Evolutionary conservation across 2,797 vertebrate genomes (phyloP), one percentile per base, ranked within the genome.

Genomic region (Cuniculus paca): DNA sequence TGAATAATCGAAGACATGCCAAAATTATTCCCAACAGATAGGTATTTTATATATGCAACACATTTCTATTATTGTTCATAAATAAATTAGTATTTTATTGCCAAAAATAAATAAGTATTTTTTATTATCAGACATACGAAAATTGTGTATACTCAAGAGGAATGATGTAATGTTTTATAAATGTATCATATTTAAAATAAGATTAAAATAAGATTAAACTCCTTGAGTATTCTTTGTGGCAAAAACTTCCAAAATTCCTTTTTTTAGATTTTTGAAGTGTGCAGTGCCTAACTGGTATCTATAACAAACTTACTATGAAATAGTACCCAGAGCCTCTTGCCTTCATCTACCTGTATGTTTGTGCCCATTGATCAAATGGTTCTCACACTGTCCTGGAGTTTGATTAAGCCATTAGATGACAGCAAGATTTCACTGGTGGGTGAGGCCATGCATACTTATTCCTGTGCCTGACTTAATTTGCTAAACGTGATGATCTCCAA

Each of bases 51-150:
- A 88, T 83, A 28, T 39, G 7, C 68, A 91, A 56, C 24, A 92
- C 7, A 61, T 81, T 92, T 85, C n/a, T 82, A 19, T 93, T 78
- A 85, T 72, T 28, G 80, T 60, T 95, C 42, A 75, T 70, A 92
- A 92, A 24, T 74, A 95, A 94, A 72, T 80, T 48, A 89, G 48
- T 70, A 14, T 70, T 77, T 92, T 88, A 7, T 85, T 88, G 58
- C 36, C 48, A 88, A 83, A 92, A 88, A 17, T 91, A 28, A 93
- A 34, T 78, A 81, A 77, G 19, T 56, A 77, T 83, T 94, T 89
- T 63, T 87, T 95, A 90, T 77, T 19, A 31, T 34, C 6, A 2
- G 28, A 50, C 26, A 75, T 75, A 74, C 8, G 24, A 70, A 39
- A 70, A 39, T 70, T 39, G n/a, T 39, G 36, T 24, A 70, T 22